A percentile compares a stretch with the other conserved stretches of the same genome.
These are phyloP conservation scores for Muricea muricata DNA, from an alignment of 92 coral and sea anemone species.

Conservation along the genomic window DNA sequence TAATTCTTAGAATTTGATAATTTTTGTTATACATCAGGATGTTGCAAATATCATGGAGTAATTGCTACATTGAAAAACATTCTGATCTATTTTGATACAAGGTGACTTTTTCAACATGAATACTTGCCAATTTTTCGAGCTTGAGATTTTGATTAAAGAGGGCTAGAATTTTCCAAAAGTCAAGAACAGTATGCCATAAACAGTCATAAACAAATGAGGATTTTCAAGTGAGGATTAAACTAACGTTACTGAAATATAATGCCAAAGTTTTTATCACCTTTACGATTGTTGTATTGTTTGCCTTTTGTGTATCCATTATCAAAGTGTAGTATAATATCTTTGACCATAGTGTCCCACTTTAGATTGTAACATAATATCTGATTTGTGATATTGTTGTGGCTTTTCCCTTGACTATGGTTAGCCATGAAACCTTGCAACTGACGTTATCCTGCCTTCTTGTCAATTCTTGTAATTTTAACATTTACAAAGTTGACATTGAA, in stretches of 20 bases:
- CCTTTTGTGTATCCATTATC: background rate
- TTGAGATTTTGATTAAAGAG: background rate
- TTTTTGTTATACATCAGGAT: background rate
- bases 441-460: no score
- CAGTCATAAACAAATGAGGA: no score
- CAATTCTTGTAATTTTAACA: no score
- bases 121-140: background rate
- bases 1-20: slow-evolving; percentile 5
- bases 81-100: background rate
- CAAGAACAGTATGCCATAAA: background rate
- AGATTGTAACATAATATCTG: no score
- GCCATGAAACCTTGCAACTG: no score
- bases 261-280: background rate
- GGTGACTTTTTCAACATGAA: background rate
- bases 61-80: background rate
- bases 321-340: background rate
- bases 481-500: no score
- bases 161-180: background rate
- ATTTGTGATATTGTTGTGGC: no score
- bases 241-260: no score
- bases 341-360: background rate
- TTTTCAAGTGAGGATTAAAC: no score
- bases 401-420: no score
- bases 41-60: background rate
- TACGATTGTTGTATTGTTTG: background rate